Evolutionary conservation across 2,888 invertebrate species (phyloP).

Genomic region (Chrysina gloriosa): DNA sequence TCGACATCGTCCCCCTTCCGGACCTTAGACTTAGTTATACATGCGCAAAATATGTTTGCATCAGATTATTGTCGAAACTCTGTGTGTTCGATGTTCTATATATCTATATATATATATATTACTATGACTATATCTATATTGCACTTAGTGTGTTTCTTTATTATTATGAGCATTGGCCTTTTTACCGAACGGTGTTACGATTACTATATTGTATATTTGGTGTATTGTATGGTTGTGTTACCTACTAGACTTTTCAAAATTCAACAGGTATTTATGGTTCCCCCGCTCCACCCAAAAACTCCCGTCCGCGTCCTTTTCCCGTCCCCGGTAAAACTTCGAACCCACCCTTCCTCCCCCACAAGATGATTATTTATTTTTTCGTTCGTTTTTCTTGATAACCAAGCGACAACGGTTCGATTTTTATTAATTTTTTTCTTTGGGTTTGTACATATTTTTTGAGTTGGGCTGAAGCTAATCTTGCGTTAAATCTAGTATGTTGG

Average conservation of each 20-base stretch:
- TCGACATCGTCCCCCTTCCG: no score
- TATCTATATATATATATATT: no score
- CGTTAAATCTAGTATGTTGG: slow-evolving; percentile 15
- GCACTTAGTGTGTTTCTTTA: no score
- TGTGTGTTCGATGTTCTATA: no score
- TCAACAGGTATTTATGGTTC: background rate
- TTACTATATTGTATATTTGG: background rate
- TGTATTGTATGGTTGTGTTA: slow-evolving; percentile 30
- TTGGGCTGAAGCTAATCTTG: slow-evolving; percentile 13
- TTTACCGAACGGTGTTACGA: background rate
- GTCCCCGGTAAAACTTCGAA: background rate
- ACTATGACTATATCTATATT: no score
- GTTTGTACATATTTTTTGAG: slow-evolving; percentile 34
- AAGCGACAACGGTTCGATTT: background rate
- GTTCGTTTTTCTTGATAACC: background rate
- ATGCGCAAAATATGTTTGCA: no score
- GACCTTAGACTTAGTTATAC: no score
- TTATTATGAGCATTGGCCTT: no score
- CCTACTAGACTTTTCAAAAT: slow-evolving; percentile 9
- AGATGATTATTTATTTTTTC: background rate
- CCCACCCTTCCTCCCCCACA: background rate
- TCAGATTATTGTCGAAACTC: no score
- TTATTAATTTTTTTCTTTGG: background rate
- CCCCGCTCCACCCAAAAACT: no score
- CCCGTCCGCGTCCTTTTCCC: background rate